These are phyloP conservation scores for Drosophila kuntzei DNA, from an alignment of 2,888 invertebrate genomes.

Conservation along the genomic window DNA sequence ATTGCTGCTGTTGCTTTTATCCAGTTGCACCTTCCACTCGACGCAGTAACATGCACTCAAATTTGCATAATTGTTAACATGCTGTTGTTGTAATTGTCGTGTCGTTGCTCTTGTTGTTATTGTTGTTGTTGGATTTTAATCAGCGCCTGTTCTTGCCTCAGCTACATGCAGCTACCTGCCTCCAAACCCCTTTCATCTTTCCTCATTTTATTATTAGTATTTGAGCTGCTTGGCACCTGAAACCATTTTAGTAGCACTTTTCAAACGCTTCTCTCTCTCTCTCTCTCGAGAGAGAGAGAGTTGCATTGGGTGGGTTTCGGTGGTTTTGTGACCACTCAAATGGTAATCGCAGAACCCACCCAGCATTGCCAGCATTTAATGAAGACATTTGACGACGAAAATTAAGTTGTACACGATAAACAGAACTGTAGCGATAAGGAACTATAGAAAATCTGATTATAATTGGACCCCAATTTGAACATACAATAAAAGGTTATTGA, in stretches of 20 bases:
- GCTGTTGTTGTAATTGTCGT: slow-evolving; percentile 74
- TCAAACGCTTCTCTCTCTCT: slow-evolving; percentile 22
- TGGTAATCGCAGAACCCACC: slow-evolving; percentile 28
- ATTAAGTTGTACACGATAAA: slow-evolving; percentile 67
- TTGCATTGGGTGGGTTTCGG: slow-evolving; percentile 17
- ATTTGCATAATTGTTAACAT: slow-evolving; percentile 85
- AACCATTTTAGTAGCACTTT: slow-evolving; percentile 59
- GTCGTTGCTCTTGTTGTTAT: slow-evolving; percentile 54
- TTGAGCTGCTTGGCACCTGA: slow-evolving; percentile 71
- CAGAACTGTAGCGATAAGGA: slow-evolving; percentile 31
- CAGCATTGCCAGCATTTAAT: slow-evolving; percentile 53
- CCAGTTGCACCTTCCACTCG: slow-evolving; percentile 41
- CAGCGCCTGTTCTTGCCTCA: slow-evolving; percentile 48
- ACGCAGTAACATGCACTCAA: slow-evolving; percentile 71
- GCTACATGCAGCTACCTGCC: slow-evolving; percentile 41
- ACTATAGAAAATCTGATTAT: slow-evolving; percentile 34
- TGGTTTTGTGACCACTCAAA: slow-evolving; percentile 36
- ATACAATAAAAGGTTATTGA: slow-evolving; percentile 41
- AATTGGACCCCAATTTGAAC: slow-evolving; percentile 30
- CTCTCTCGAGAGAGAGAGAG: neutral
- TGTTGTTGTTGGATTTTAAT: slow-evolving; percentile 66
- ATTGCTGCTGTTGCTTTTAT: slow-evolving; percentile 24
- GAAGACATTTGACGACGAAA: slow-evolving; percentile 67
- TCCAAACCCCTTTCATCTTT: slow-evolving; percentile 1
- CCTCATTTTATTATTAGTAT: slow-evolving; percentile 52